Evolutionary conservation across 1,140 invertebrate species (phyloP), one percentile per base, ranked within the genome.

Genomic region (Pissodes strobi): DNA sequence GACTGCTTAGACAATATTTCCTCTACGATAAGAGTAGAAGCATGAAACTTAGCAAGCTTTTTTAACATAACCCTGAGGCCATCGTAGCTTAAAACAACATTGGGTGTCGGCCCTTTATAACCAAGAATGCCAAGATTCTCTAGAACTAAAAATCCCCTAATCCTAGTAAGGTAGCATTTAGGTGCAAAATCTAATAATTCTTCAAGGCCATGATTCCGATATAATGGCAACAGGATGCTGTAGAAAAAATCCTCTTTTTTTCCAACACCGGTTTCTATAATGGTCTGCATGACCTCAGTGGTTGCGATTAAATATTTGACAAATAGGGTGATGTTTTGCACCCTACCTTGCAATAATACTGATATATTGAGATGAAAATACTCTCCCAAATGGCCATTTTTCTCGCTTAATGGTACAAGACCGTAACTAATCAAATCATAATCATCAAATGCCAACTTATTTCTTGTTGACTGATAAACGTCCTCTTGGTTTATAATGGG

Each of bases 241-340:
- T 65, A 65, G 21, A 65, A 65, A 23, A 65, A 65, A 25, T 65
- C 18, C 43, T 65, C 63, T 37, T 51, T 58, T 37, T 37, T 65
- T 1, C 49, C 61, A 1, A 34, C 30, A 2, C 55, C 63, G 6
- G 13, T 21, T n/a, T 65, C 27, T 1, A 65, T 19, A 5, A 65
- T 8, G 5, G 22, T 21, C 6, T 41, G 9, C 12, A 51, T 15
- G 10, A 37, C 19, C 3, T 58, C 45, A 10, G 21, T 56, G 0
- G 45, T 5, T 9, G 5, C 12, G 2, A 43, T 58, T 2, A 65
- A 1, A 19, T 51, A 57, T 27, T 65, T 65, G 13, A 23, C 17
- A 59, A 58, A 65, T 10, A 64, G n/a, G 19, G 15, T 48, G 12
- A 65, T 23, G 1, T 22, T 8, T 17, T 51, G 6, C 5, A 23